phyloP scores from a whole-genome alignment of 2,113 vertebrate species.

The Piprites chloris region DNA sequence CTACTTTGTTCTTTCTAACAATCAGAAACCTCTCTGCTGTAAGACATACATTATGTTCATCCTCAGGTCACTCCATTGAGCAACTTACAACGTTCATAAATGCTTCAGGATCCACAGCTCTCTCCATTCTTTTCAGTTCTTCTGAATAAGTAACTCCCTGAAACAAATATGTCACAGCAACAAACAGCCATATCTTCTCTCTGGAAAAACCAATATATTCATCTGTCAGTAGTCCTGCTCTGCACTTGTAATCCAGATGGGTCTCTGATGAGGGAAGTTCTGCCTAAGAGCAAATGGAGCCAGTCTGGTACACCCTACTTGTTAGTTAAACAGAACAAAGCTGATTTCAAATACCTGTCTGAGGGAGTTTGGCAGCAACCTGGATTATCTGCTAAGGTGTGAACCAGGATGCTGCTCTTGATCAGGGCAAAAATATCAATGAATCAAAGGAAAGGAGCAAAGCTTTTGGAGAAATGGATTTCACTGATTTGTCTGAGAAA shows the following conservation, averaged over 20 bases:
- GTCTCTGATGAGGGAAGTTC: background rate
- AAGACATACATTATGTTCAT: background rate
- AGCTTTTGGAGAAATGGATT: background rate
- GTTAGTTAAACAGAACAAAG: background rate
- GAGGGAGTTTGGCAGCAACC: background rate
- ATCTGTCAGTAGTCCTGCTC: background rate
- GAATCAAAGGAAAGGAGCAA: background rate
- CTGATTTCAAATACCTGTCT: background rate
- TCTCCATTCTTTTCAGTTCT: background rate
- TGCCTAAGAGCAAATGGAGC: background rate
- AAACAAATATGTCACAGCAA: background rate
- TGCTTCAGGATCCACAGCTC: background rate
- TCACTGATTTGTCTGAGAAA: background rate
- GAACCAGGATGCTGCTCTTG: background rate
- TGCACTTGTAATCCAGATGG: background rate
- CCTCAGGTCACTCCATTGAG: background rate
- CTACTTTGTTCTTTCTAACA: background rate
- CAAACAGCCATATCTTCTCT: slow-evolving; percentile 21
- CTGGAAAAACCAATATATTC: background rate
- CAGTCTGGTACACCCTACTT: background rate
- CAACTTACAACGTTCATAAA: slow-evolving; percentile 15
- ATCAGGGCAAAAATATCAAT: background rate
- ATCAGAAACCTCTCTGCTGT: background rate
- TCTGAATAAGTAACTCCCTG: background rate
- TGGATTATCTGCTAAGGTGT: background rate